Base-by-base conservation (phyloP, 1,140 invertebrate species). In the Bombus sibiricus region DNA sequence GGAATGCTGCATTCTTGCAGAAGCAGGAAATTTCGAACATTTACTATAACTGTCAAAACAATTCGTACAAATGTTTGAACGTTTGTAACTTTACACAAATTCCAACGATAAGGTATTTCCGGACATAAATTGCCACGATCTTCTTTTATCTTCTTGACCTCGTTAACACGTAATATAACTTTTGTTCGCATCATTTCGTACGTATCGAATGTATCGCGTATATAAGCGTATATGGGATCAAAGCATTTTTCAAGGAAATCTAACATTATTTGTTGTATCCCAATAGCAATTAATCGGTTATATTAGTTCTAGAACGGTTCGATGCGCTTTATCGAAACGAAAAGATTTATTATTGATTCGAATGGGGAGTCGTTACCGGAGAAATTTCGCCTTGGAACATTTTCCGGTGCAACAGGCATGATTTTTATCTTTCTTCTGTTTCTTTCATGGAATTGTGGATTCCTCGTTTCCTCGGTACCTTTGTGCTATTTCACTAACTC, bases 381-480 rank as follows among this genome's bases (percentile, higher is more conserved):
- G 22, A 72, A 79, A 43, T 25, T 41, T 71, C 34, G 28, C 5
- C 41, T 18, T 34, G 37, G 13, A 25, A 3, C 1, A 8, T 71
- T 62, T 57, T 25, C 43, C n/a, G 8, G 25, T 34, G 77, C 77
- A 79, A 79, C 77, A 77, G 75, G 75, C 75, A 1, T 9, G 10
- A 34, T 22, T 22, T 75, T 59, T 2, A 22, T 18, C 13, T 4
- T 78, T 43, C n/a, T 59, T 28, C 25, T 25, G n/a, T 32, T 43
- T 43, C n/a, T 47, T 34, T 22, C 47, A 3, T 18, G 47, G 18
- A 32, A 22, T 1, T n/a, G 22, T 25, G 53, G 28, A 39, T 59
- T 62, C 25, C 28, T 62, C 12, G 18, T 34, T 25, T 62, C 12
- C 28, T 64, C 28, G 28, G 18, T 25, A 64, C 37, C 28, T 62